phyloP scores from a whole-genome alignment of 2,113 vertebrate species.

The Aphyosemion australe region DNA sequence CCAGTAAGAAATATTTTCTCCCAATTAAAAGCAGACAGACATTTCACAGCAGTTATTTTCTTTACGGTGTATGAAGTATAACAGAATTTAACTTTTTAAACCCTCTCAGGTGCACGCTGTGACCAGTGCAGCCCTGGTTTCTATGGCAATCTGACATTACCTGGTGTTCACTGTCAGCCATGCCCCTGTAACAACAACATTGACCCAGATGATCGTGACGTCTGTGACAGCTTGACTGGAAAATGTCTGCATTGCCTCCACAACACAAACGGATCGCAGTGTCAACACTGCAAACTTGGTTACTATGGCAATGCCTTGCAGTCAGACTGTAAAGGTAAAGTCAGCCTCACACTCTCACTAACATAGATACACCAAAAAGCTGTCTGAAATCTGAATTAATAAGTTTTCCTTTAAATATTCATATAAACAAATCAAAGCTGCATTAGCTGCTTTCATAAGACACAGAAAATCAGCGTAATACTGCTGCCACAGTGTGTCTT shows the following conservation, averaged over 20 bases:
- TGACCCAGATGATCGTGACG: conserved; percentile 71
- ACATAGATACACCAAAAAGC: neutral
- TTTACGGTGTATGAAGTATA: too few relatives aligned
- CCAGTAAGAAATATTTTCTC: too few relatives aligned
- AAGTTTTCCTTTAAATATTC: too few relatives aligned
- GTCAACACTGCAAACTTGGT: conserved; percentile 85
- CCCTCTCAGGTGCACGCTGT: conserved; percentile 80
- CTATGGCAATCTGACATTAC: conserved; percentile 75
- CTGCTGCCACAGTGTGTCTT: too few relatives aligned
- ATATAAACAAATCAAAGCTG: too few relatives aligned
- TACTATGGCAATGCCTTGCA: conserved; percentile 84
- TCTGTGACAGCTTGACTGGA: conserved; percentile 81
- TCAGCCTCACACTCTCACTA: too few relatives aligned
- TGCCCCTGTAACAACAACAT: conserved; percentile 88
- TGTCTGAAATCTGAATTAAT: neutral
- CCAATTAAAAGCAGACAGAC: too few relatives aligned
- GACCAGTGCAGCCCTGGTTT: conserved; percentile 82
- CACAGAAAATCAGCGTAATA: too few relatives aligned
- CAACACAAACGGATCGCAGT: conserved; percentile 81
- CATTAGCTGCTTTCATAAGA: too few relatives aligned
- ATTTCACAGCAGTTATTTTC: too few relatives aligned
- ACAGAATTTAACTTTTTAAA: neutral
- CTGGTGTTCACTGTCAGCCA: conserved; percentile 61
- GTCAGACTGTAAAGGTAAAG: conserved; percentile 85
- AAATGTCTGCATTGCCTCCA: conserved; percentile 84